Evolutionary conservation across 2,797 vertebrate genomes (phyloP), one percentile per base, ranked within the genome.

Genomic region (Channallabes apus): DNA sequence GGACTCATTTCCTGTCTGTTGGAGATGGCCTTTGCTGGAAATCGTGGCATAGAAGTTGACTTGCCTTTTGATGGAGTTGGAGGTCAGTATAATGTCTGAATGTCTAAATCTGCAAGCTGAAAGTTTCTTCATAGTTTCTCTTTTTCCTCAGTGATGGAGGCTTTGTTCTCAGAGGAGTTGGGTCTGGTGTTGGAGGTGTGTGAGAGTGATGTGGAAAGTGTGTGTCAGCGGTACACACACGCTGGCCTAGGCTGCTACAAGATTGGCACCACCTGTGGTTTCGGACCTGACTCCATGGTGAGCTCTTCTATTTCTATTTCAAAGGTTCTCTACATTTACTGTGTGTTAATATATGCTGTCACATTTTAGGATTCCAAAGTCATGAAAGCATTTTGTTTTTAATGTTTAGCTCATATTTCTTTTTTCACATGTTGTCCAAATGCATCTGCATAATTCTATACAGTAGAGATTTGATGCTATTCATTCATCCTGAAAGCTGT

Each of bases 21-120:
- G 29, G 97, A 99, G 91, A 98, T 98, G 97, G 97, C 96, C 1
- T 97, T 99, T 88, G 96, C 97, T 4, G 97, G 97, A 78, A 99
- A 99, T 88, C 95, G 94, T 80, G 97, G 97, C 1, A 92, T 98
- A 46, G 94, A 94, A 0, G 92, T 96, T 1, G 94, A 96, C 22
- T 54, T 97, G 71, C 87, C 90, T 3, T 94, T 94, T 17, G 73
- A 91, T 51, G 94, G 92, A 82, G 62, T 88, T 69, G 93, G 91
- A 93, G 93, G 95, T 95, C 4, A 85, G 88, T 80, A 27, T 20
- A 35, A 80, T 4, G 14, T 69, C 67, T 56, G n/a, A 82, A 59
- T 6, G 5, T 54, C 24, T 29, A 56, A 29, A 32, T 22, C 17
- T 46, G 17, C 29, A 51, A 5, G 2, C 7, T 61, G 22, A 29